Evolutionary conservation across 2,888 invertebrate genomes (phyloP).

Genomic region (Tetragonisca angustula): DNA sequence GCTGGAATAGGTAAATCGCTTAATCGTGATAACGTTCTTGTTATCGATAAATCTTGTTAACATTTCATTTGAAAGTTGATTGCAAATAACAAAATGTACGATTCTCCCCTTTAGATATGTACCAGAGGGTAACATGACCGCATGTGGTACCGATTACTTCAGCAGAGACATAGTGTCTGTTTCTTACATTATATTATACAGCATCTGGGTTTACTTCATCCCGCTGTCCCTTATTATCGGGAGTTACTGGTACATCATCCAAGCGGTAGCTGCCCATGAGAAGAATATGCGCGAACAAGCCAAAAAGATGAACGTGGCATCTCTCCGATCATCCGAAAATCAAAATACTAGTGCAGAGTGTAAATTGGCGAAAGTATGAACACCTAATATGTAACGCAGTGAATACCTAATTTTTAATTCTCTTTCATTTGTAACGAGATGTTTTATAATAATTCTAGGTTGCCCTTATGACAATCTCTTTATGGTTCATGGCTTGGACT

Average conservation of each 20-base stretch:
- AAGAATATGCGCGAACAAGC: slow-evolving; percentile 95
- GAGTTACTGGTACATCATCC: slow-evolving; percentile 93
- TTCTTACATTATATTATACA: slow-evolving; percentile 92
- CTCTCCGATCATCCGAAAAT: slow-evolving; percentile 91
- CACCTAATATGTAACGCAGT: not conserved
- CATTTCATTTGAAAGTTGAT: not conserved
- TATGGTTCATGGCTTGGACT: slow-evolving; percentile 97
- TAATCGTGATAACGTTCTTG: no score
- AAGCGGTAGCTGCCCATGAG: slow-evolving; percentile 94
- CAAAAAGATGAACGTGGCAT: slow-evolving; percentile 97
- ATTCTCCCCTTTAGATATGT: slow-evolving; percentile 88
- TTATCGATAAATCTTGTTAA: not conserved
- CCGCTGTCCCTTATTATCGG: slow-evolving; percentile 93
- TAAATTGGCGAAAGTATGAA: slow-evolving; percentile 91
- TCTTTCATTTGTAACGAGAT: not conserved
- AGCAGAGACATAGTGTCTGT: slow-evolving; percentile 90
- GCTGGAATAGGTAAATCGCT: slow-evolving; percentile 90
- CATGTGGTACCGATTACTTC: slow-evolving; percentile 95
- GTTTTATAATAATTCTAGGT: slow-evolving; percentile 85
- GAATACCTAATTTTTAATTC: not conserved
- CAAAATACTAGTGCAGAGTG: slow-evolving; percentile 93
- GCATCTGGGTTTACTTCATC: slow-evolving; percentile 90
- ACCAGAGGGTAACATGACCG: slow-evolving; percentile 97
- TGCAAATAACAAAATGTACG: not conserved
- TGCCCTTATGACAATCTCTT: slow-evolving; percentile 94